A percentile compares a stretch with the other conserved stretches of the same genome.
phyloP scores from a whole-genome alignment of 2,797 vertebrate species.

The Phalanger gymnotis region DNA sequence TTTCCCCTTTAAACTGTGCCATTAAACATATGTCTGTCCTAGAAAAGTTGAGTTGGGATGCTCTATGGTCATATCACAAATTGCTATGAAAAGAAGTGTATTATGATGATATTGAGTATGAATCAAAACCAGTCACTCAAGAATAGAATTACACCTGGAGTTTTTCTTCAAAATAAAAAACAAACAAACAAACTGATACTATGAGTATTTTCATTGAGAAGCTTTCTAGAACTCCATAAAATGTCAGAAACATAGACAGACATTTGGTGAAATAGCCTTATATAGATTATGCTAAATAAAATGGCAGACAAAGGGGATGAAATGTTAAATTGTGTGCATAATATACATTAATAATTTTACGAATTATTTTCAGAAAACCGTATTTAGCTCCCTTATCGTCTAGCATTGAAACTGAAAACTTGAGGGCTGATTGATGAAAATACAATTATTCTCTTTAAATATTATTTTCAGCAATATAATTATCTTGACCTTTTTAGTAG shows the following conservation, averaged over 20 bases:
- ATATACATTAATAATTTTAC: background rate
- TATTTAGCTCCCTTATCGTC: background rate
- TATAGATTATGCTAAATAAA: background rate
- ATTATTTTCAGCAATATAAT: background rate
- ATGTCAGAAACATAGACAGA: background rate
- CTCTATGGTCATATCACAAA: background rate
- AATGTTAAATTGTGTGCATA: background rate
- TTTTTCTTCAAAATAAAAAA: background rate
- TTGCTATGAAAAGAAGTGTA: background rate
- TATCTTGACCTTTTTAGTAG: background rate
- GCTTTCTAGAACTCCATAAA: background rate
- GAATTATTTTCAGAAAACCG: background rate
- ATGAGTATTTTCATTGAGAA: background rate
- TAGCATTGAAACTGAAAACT: background rate
- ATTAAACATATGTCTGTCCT: background rate
- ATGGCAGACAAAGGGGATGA: background rate
- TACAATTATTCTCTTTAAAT: background rate
- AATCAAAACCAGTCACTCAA: constrained; percentile 15
- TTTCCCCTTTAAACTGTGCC: background rate
- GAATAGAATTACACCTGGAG: background rate
- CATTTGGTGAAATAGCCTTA: background rate
- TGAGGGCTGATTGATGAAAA: background rate
- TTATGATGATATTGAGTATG: constrained; percentile 5
- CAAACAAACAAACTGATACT: background rate
- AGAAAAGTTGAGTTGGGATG: background rate